Evolutionary conservation across 2,888 invertebrate genomes (phyloP), one percentile per base, ranked within the genome.

Genomic region (Ferdinandea cuprea): DNA sequence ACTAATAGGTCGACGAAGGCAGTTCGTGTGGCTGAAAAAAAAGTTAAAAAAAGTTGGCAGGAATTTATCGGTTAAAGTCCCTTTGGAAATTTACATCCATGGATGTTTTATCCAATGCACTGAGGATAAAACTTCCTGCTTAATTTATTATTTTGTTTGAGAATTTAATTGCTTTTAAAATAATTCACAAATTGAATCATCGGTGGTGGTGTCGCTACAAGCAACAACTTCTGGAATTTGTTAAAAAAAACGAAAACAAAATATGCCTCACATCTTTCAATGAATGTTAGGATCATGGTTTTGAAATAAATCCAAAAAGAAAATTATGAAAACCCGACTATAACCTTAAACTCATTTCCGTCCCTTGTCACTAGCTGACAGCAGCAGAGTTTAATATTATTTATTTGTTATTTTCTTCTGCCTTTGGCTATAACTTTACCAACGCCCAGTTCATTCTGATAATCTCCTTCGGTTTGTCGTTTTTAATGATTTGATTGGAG

Each of bases 361-460:
- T 66, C 66, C 48, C 37, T 63, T 79, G 73, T 79, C 78, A 59
- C 40, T 52, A 66, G 79, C 52, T 72, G 72, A 78, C 72, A 72
- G 48, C 59, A 72, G 15, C 44, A 50, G 35, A 59, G 32, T 59
- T 78, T 56, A 61, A 78, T 72, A 72, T 72, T 72, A 72, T 32
- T 50, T 52, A 28, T 65, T 30, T 66, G 17, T 46, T 28, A 50
- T 32, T 71, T 52, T 63, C 11, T 25, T 35, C 37, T 2, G 50
- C 21, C 44, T 50, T 58, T 65, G 78, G 65, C 65, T 72, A 19
- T 72, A 65, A 78, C 58, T 72, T 44, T 32, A 58, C 50, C 56
- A 77, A 28, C 32, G 48, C 25, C 46, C 7, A 1, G 44, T 40
- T 15, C 15, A 13, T 15, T 7, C n/a, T 13, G 3, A 3, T 35